Conservation (phyloP, 1,140 invertebrate species). For the Subanguina moxae region DNA sequence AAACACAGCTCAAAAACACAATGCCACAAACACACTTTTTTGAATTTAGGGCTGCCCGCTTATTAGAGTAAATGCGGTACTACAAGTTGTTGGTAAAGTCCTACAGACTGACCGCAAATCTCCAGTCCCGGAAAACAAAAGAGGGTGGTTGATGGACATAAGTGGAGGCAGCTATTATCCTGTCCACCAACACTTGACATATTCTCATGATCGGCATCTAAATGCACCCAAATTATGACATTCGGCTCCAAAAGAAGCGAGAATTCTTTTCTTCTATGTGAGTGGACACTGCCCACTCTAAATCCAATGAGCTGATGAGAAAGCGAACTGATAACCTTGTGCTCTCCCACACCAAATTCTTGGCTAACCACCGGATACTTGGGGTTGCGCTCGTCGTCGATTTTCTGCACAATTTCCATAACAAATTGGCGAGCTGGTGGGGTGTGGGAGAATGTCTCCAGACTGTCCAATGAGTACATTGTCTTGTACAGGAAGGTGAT, state of each 20-base stretch:
- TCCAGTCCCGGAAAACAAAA: conserved; percentile 38
- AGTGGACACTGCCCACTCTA: too few species aligned
- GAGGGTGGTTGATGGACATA: conserved; percentile 40
- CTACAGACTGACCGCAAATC: conserved; percentile 37
- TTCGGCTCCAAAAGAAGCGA: too few species aligned
- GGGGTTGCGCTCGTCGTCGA: conserved; percentile 26
- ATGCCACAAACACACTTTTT: too few species aligned
- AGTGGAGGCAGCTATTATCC: conserved; percentile 39
- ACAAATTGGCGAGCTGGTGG: conserved; percentile 30
- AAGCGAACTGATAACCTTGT: conserved; percentile 22
- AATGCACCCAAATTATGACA: too few species aligned
- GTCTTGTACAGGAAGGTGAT: conserved; percentile 49
- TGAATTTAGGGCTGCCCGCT: too few species aligned
- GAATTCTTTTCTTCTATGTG: too few species aligned
- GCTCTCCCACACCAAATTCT: conserved; percentile 38
- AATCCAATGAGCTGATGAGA: too few species aligned
- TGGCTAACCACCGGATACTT: conserved; percentile 26
- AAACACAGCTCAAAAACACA: too few species aligned
- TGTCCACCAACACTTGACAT: conserved; percentile 31
- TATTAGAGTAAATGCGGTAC: too few species aligned
- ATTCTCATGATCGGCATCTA: conserved; percentile 35
- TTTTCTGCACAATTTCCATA: conserved; percentile 29
- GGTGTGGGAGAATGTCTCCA: conserved; percentile 18
- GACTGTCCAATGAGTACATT: conserved; percentile 27
- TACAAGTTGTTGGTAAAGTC: background rate